Evolutionary conservation across 2,888 invertebrate genomes (phyloP), one percentile per base, ranked within the genome.

Genomic region (Alcis repandata): DNA sequence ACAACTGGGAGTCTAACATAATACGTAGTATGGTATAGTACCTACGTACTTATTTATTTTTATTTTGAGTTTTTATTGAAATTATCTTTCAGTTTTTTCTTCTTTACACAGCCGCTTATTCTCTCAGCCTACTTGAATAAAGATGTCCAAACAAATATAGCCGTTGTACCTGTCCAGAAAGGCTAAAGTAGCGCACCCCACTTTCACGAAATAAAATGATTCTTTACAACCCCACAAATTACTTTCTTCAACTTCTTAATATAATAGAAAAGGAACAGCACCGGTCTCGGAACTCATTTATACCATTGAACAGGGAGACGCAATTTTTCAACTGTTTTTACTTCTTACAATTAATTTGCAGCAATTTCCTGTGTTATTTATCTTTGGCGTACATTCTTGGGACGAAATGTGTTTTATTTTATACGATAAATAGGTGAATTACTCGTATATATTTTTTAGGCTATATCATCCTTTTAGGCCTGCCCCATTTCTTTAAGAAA

Each of bases 311-410:
- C 20, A 46, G 43, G 45, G 61, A 66, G 61, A 41, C 53, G 52
- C 58, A n/a, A 59, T 67, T 43, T 65, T 56, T 62, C 63, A 64
- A 59, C 56, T 43, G 59, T 59, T 63, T 68, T 71, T 68, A 59
- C 54, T 38, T 56, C 38, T 17, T 49, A 54, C 51, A 68, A 69
- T 68, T 66, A 68, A 68, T 68, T 61, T 56, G 49, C 59, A 48
- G 53, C 62, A 69, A 66, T 65, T 63, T 54, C 63, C 68, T 56
- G 43, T 51, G 60, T 61, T 70, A 65, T 68, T 68, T 66, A 63
- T 66, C 63, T 63, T 48, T 54, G 36, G 17, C 51, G 65, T 66
- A 68, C 65, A 67, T 67, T 64, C 59, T 51, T 46, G 8, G 2
- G n/a, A 17, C 17, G 22, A 40, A 48, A 48, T 48, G 15, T 48